Conservation (phyloP, 1,140 invertebrate species). For the Sesamia nonagrioides region DNA sequence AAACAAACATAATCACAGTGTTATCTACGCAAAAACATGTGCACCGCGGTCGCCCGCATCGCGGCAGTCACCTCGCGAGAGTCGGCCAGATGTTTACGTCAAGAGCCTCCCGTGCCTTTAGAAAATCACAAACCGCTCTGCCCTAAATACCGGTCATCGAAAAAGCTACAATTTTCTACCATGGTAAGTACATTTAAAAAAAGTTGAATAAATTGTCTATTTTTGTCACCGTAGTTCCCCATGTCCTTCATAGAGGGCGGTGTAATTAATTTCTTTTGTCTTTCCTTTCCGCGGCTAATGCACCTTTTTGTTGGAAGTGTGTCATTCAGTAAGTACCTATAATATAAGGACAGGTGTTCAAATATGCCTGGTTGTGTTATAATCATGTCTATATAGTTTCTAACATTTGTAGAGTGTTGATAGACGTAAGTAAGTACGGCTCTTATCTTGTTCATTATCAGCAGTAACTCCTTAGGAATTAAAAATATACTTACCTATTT, state of each 20-base stretch:
- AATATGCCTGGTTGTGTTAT: background rate
- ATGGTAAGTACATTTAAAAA: constrained; percentile 65
- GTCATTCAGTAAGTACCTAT: background rate
- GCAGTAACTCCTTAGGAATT: background rate
- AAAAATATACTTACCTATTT: constrained; percentile 42
- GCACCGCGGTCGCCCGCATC: constrained; percentile 62
- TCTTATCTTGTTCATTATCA: constrained; percentile 46
- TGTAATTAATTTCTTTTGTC: constrained; percentile 24
- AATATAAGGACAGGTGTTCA: constrained; percentile 6
- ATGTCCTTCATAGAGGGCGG: constrained; percentile 3
- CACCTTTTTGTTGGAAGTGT: constrained; percentile 29
- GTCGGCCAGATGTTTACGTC: constrained; percentile 66
- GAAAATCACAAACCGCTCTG: constrained; percentile 57
- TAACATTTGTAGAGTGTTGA: constrained; percentile 5
- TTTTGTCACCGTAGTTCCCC: background rate
- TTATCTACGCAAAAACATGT: constrained; percentile 65
- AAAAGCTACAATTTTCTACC: constrained; percentile 53
- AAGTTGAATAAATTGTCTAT: background rate
- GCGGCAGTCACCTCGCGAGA: constrained; percentile 66
- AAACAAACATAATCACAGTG: constrained; percentile 45
- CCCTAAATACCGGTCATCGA: constrained; percentile 50
- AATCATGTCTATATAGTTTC: constrained; percentile 1
- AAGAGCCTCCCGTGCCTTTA: constrained; percentile 43
- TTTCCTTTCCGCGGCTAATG: constrained; percentile 16
- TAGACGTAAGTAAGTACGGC: constrained; percentile 19